Percentiles rank a stretch among this genome's conserved stretches.
These are phyloP conservation scores for Brachypterus glaber DNA, from an alignment of 2,888 invertebrate species.

Conservation along the genomic window DNA sequence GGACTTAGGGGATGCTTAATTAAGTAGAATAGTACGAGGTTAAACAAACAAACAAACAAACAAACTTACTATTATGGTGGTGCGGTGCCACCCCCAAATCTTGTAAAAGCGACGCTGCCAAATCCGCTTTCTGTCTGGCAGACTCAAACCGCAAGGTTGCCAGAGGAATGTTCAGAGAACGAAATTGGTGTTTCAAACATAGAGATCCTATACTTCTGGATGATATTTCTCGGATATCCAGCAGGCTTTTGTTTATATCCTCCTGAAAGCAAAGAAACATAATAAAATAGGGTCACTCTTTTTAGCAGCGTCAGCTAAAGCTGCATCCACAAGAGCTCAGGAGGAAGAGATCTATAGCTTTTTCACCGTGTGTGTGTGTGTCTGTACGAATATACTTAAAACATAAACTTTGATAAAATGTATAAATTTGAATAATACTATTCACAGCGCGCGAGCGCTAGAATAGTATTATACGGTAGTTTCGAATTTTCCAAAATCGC, in stretches of 20 bases:
- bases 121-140: slow-evolving; percentile 67
- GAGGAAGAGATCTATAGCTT: too few relatives aligned
- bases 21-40: too few relatives aligned
- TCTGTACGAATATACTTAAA: too few relatives aligned
- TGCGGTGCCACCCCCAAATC: slow-evolving; percentile 60
- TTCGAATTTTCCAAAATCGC: too few relatives aligned
- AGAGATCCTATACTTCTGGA: slow-evolving; percentile 61
- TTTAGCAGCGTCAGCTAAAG: neutral
- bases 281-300: neutral
- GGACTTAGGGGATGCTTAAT: too few relatives aligned
- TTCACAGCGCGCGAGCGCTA: too few relatives aligned
- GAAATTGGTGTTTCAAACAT: slow-evolving; percentile 62
- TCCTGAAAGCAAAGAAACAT: slow-evolving; percentile 29
- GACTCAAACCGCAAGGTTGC: slow-evolving; percentile 64
- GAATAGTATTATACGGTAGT: too few relatives aligned
- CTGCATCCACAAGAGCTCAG: neutral
- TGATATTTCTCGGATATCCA: slow-evolving; percentile 66
- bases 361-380: too few relatives aligned
- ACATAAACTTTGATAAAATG: too few relatives aligned
- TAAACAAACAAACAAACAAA: too few relatives aligned
- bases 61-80: slow-evolving; percentile 48
- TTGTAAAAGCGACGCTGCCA: slow-evolving; percentile 65
- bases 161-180: slow-evolving; percentile 58
- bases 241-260: slow-evolving; percentile 42
- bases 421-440: too few relatives aligned